Evolutionary conservation across 1,140 invertebrate genomes (phyloP).

Genomic region (Caerostris extrusa): DNA sequence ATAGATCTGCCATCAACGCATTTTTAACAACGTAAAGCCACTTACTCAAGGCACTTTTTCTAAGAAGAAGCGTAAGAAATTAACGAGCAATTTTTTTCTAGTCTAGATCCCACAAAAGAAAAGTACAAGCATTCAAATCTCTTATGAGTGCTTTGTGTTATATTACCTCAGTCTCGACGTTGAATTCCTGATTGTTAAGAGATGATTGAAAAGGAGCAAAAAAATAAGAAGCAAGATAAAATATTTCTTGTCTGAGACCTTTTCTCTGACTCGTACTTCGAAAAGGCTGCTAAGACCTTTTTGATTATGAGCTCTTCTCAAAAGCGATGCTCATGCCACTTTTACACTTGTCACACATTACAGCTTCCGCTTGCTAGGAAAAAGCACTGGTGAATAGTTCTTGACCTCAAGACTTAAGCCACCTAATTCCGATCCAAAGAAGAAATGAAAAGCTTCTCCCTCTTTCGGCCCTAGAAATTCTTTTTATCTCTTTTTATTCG

Average conservation of each 20-base stretch:
- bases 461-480: not conserved
- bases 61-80: not conserved
- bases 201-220: not conserved
- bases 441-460: slow-evolving; percentile 16
- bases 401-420: slow-evolving; percentile 23
- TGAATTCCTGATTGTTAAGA: not conserved
- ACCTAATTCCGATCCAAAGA: slow-evolving; percentile 14
- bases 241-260: not conserved
- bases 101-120: no score
- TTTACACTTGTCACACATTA: slow-evolving; percentile 18
- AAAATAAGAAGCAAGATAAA: not conserved
- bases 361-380: not conserved
- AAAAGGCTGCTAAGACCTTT: not conserved
- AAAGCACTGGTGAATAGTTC: not conserved
- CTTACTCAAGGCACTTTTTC: no score
- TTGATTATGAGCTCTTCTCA: not conserved
- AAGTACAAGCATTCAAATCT: not conserved
- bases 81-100: no score
- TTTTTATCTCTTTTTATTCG: slow-evolving; percentile 28
- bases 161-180: not conserved
- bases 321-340: not conserved
- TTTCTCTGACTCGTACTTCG: not conserved
- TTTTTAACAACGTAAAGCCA: no score
- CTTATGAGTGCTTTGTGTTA: not conserved
- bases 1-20: no score